Percentiles rank a stretch among this genome's conserved stretches.
phyloP scores from a whole-genome alignment of 2,113 vertebrate species.

The Sitta europaea region DNA sequence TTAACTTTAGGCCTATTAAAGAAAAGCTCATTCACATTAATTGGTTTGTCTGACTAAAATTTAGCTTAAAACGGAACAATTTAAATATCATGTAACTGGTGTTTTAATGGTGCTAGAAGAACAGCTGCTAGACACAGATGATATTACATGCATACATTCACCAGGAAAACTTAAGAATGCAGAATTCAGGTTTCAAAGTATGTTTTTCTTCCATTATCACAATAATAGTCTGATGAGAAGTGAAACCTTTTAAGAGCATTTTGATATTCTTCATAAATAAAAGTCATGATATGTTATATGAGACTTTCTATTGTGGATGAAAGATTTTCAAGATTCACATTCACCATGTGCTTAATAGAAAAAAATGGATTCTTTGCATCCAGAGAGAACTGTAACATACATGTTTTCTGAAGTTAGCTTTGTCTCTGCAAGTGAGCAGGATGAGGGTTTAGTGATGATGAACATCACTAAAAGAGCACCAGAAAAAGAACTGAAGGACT shows the following conservation, averaged over 20 bases:
- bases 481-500: not conserved
- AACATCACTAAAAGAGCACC: not conserved
- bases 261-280: not conserved
- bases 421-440: not conserved
- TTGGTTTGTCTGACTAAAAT: slow-evolving; percentile 1
- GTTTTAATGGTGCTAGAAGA: not conserved
- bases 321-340: not conserved
- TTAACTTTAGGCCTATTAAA: slow-evolving; percentile 37
- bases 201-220: not conserved
- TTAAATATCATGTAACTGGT: not conserved
- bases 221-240: not conserved
- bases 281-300: not conserved
- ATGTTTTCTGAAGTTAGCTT: not conserved
- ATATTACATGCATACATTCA: not conserved
- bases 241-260: not conserved
- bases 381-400: not conserved
- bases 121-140: not conserved
- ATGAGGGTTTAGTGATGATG: not conserved
- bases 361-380: not conserved
- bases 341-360: not conserved
- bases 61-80: not conserved
- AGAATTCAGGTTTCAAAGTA: not conserved
- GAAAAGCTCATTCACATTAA: slow-evolving; percentile 35
- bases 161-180: not conserved
- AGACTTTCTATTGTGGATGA: not conserved